phyloP scores from a whole-genome alignment of 2,888 invertebrate genomes.

The Melanostoma mellinum region DNA sequence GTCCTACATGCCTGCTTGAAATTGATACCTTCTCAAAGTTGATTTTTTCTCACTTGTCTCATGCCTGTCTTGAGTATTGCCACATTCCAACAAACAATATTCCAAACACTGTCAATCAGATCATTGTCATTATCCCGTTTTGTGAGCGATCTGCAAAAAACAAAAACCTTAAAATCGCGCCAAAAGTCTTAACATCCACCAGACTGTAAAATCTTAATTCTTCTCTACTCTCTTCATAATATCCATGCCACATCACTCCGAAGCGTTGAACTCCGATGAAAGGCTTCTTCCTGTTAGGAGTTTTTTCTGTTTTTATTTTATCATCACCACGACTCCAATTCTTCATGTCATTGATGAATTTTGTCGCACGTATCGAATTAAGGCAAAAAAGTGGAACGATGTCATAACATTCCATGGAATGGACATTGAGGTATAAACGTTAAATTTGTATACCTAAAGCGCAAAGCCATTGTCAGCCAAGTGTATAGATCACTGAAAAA shows the following conservation, averaged over 20 bases:
- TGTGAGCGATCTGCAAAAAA: not conserved
- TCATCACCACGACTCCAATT: slow-evolving; percentile 44
- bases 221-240: slow-evolving; percentile 20
- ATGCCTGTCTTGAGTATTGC: no score
- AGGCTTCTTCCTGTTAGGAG: slow-evolving; percentile 49
- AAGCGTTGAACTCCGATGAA: slow-evolving; percentile 42
- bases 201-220: slow-evolving; percentile 66
- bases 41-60: no score
- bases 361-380: slow-evolving; percentile 72
- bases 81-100: no score
- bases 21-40: no score
- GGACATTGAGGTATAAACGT: slow-evolving; percentile 71
- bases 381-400: slow-evolving; percentile 67
- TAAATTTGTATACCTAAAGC: slow-evolving; percentile 63
- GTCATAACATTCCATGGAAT: slow-evolving; percentile 68
- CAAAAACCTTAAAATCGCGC: slow-evolving; percentile 32
- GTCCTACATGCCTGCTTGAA: no score
- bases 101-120: no score
- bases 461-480: slow-evolving; percentile 65
- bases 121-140: no score
- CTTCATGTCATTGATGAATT: slow-evolving; percentile 72
- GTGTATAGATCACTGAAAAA: slow-evolving; percentile 48
- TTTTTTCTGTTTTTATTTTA: slow-evolving; percentile 18
- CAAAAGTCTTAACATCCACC: slow-evolving; percentile 59
- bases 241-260: slow-evolving; percentile 13